Evolutionary conservation across 2,113 vertebrate genomes (phyloP).

Genomic region (Cheilinus undulatus): DNA sequence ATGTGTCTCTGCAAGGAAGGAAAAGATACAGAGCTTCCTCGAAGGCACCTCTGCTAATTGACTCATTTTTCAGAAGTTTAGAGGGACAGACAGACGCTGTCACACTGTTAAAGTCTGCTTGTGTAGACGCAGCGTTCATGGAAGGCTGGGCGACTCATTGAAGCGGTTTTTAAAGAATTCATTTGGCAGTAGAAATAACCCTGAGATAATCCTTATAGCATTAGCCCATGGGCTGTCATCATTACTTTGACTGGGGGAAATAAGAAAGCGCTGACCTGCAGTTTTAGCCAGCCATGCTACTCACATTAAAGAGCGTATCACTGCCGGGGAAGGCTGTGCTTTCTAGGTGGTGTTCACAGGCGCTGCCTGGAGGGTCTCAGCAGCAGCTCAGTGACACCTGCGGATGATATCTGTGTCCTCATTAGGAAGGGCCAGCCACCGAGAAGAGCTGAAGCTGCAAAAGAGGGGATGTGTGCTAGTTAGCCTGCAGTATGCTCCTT

Average conservation of each 20-base stretch:
- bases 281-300: constrained; percentile 14
- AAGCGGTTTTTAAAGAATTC: constrained; percentile 24
- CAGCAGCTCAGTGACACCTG: constrained; percentile 35
- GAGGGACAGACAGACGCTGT: constrained; percentile 29
- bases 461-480: constrained; percentile 10
- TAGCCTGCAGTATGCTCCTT: background rate
- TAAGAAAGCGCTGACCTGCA: constrained; percentile 50
- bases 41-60: constrained; percentile 66
- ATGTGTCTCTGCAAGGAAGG: background rate
- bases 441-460: constrained; percentile 12
- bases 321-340: constrained; percentile 1
- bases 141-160: background rate
- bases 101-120: constrained; percentile 39
- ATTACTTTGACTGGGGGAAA: constrained; percentile 25
- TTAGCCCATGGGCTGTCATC: constrained; percentile 53
- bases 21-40: constrained; percentile 26
- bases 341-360: constrained; percentile 1
- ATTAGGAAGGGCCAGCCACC: constrained; percentile 37
- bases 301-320: constrained; percentile 22
- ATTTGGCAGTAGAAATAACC: constrained; percentile 48
- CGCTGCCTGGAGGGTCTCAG: constrained; percentile 19
- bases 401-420: constrained; percentile 42
- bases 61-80: constrained; percentile 63
- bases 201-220: constrained; percentile 40
- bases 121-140: background rate